Evolutionary conservation across 2,797 vertebrate genomes (phyloP).

Genomic region (Ctenopoma kingsleyae): DNA sequence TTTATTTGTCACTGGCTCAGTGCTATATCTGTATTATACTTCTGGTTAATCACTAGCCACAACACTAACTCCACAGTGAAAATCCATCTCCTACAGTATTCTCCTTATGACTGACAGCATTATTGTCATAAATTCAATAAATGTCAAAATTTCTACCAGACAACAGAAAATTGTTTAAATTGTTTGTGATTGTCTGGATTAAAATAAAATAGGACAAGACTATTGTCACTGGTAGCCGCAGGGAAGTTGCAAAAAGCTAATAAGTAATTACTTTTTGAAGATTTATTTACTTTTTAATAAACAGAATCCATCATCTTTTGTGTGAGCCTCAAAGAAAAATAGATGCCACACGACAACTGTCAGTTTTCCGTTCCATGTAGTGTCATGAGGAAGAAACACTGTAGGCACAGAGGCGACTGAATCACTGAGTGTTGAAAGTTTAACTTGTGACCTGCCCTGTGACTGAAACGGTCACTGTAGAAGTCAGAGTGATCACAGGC

Average conservation of each 20-base stretch:
- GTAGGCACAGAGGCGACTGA: conserved; percentile 25
- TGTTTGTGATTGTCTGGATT: conserved; percentile 24
- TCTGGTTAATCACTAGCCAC: conserved; percentile 22
- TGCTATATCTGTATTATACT: not conserved
- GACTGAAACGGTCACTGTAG: not conserved
- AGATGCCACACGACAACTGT: not conserved
- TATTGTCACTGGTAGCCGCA: conserved; percentile 11
- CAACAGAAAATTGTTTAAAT: conserved; percentile 18
- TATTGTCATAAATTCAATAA: conserved; percentile 26
- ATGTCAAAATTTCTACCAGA: conserved; percentile 21
- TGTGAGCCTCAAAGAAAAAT: conserved; percentile 1
- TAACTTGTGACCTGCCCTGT: conserved; percentile 39
- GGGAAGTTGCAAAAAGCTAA: conserved; percentile 1
- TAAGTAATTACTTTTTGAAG: conserved; percentile 32
- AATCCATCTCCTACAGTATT: conserved; percentile 7
- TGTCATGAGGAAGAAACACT: conserved; percentile 14
- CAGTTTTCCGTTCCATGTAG: conserved; percentile 3
- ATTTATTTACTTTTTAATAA: conserved; percentile 24
- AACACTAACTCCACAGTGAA: not conserved
- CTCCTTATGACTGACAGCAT: conserved; percentile 13
- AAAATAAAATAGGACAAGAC: conserved; percentile 3
- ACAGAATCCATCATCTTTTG: conserved; percentile 21
- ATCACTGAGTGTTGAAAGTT: conserved; percentile 31
- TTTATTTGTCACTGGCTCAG: conserved; percentile 27
- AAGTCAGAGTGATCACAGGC: conserved; percentile 20